Evolutionary conservation across 2,113 vertebrate species (phyloP), one percentile per base, ranked within the genome.

Genomic region (Myrmecophaga tridactyla): DNA sequence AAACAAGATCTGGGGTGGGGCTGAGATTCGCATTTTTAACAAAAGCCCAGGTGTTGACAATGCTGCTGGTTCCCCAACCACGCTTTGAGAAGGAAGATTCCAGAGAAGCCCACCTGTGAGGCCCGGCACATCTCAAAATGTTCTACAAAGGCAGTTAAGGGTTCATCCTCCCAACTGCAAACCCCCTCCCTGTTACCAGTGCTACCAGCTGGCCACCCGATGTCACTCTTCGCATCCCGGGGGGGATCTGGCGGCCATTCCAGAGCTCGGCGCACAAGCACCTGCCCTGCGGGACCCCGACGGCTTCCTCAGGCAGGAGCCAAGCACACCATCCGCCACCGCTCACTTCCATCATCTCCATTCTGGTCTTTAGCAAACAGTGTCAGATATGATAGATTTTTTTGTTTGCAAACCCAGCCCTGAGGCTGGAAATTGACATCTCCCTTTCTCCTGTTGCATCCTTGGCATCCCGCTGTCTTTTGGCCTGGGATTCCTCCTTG

Each of bases 371-470:
- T 36, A n/a, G 51, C 77, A 62, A 92, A 89, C 18, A 14, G 60
- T 3, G 0, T 86, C 92, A 77, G 83, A 53, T 31, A 60, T 41
- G 95, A 93, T 82, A 69, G 94, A 96, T 58, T 36, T 83, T 83
- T 65, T 75, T 92, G 95, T 89, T 90, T 84, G 63, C 46, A 93
- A 90, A 92, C 76, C 39, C 90, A 92, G 65, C n/a, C 84, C 18
- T 1, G 0, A 72, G 92, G 78, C 80, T 87, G 76, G 51, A 82
- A 94, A 70, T 4, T 11, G 46, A 93, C 36, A 20, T 67, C 80
- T 60, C 27, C 18, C 3, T 90, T 58, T 67, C 78, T 73, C 92
- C 46, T 21, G 39, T n/a, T 11, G 18, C 51, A 21, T 67, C 41
- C 29, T 90, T 31, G 18, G 4, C 56, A 56, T 23, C 29, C 23